These are phyloP conservation scores for Caradrina clavipalpis DNA, from an alignment of 2,888 invertebrate genomes.

Conservation along the genomic window DNA sequence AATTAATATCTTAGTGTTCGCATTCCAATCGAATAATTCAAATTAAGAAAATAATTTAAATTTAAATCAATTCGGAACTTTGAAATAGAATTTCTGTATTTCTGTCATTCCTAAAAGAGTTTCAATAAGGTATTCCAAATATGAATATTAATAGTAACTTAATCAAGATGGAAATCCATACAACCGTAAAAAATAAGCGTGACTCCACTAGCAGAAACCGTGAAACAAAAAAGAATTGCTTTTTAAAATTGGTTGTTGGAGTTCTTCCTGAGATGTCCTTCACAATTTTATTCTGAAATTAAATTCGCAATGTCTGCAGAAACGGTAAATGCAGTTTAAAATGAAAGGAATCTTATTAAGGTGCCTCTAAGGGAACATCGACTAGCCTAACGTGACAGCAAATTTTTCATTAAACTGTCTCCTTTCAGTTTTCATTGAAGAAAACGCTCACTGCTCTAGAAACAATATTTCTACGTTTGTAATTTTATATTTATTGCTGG, in stretches of 20 bases:
- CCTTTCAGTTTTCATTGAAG: constrained; percentile 25
- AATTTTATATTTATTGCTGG: constrained; percentile 14
- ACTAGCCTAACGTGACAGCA: constrained; percentile 62
- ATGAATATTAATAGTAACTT: neutral
- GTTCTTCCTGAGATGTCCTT: neutral
- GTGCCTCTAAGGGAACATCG: constrained; percentile 50
- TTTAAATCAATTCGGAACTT: too few relatives aligned
- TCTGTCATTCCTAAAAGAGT: neutral
- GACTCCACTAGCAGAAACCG: neutral
- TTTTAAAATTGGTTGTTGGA: neutral
- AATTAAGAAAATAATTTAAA: too few relatives aligned
- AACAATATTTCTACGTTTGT: constrained; percentile 24
- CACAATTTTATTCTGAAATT: constrained; percentile 21
- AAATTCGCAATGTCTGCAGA: constrained; percentile 33
- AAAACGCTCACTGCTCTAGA: constrained; percentile 14
- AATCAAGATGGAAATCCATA: neutral
- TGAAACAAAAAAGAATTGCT: neutral
- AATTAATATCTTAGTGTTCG: too few relatives aligned
- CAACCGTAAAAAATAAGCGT: neutral
- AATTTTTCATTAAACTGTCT: constrained; percentile 65
- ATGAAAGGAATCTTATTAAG: constrained; percentile 63
- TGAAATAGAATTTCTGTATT: too few relatives aligned
- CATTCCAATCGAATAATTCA: too few relatives aligned
- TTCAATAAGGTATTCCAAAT: neutral
- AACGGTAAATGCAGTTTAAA: constrained; percentile 52